Base-by-base conservation (phyloP, 1,140 invertebrate genomes). In the Homarus americanus region DNA sequence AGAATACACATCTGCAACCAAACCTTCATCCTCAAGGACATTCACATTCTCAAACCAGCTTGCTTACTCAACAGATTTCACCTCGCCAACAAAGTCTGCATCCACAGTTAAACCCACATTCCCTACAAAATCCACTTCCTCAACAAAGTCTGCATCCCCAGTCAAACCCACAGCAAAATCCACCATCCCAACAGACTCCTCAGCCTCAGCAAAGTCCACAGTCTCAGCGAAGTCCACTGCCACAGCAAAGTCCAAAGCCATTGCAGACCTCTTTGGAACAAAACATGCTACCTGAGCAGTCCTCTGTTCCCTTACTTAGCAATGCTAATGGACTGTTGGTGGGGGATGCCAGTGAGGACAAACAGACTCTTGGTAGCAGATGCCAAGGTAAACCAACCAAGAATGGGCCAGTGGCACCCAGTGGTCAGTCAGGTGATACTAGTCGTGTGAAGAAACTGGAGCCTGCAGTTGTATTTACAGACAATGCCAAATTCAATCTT, bases 401-500 rank as follows among this genome's bases (percentile, higher is more conserved):
- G 72, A 85, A 85, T 75, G 83, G 83, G 40, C 49, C 83, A 1
- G 38, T 72, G 66, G 82, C 36, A 38, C 75, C 53, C n/a, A 28
- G 38, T 79, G 44, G 63, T 80, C 75, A 87, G 76, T 87, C 86
- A 32, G 41, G 86, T 87, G 86, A 87, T 79, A 78, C 86, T 87
- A 87, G 86, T 87, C 86, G 86, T 66, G 40, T 79, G 34, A 90
- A 82, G 44, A 90, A 90, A 66, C 53, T 90, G 66, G 91, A 91
- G 66, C 84, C 91, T 58, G 91, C 91, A 32, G 91, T 91, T 69
- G 85, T 91, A 24, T 91, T 91, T 79, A 87, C 91, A 73, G 91
- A 91, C 84, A 91, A 91, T 87, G 91, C 91, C 72, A 87, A 87
- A 40, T 91, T 91, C 40, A 73, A 83, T 72, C 84, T 82, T 36